phyloP scores from a whole-genome alignment of 1,140 invertebrate genomes.

The Odontomachus brunneus region DNA sequence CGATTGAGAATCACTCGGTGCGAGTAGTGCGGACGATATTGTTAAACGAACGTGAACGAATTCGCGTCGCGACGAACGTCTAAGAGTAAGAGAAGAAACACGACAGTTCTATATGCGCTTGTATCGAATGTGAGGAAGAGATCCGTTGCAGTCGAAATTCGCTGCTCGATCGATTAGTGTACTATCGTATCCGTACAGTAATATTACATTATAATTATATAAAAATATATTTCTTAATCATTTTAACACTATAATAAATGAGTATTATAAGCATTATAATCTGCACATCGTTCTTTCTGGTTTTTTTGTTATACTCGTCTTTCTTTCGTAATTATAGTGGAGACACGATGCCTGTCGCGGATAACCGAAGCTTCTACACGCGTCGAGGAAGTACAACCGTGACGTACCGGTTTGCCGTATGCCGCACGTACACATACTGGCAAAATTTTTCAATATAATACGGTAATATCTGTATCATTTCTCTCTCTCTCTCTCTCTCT shows the following conservation, averaged over 20 bases:
- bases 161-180: conserved; percentile 67
- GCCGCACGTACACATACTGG: conserved; percentile 55
- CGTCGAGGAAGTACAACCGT: conserved; percentile 81
- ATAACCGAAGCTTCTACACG: conserved; percentile 84
- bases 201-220: conserved; percentile 84
- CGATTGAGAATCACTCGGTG: conserved; percentile 10
- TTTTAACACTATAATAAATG: conserved; percentile 86
- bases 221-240: conserved; percentile 86
- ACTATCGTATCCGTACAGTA: conserved; percentile 59
- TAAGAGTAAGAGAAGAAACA: conserved; percentile 8
- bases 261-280: conserved; percentile 84
- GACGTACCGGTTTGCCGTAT: conserved; percentile 61
- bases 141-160: conserved; percentile 64
- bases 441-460: conserved; percentile 56
- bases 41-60: conserved; percentile 15
- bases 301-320: conserved; percentile 32
- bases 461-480: conserved; percentile 69
- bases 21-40: not conserved
- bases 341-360: conserved; percentile 85
- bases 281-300: conserved; percentile 51
- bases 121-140: conserved; percentile 63
- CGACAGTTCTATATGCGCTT: conserved; percentile 43
- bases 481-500: conserved; percentile 33
- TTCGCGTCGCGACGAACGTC: not conserved
- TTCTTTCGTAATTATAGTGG: conserved; percentile 56